Percentiles rank a stretch among this genome's conserved stretches.
These are phyloP conservation scores for Clistopyga incitator DNA, from an alignment of 2,888 invertebrate species.

Conservation along the genomic window DNA sequence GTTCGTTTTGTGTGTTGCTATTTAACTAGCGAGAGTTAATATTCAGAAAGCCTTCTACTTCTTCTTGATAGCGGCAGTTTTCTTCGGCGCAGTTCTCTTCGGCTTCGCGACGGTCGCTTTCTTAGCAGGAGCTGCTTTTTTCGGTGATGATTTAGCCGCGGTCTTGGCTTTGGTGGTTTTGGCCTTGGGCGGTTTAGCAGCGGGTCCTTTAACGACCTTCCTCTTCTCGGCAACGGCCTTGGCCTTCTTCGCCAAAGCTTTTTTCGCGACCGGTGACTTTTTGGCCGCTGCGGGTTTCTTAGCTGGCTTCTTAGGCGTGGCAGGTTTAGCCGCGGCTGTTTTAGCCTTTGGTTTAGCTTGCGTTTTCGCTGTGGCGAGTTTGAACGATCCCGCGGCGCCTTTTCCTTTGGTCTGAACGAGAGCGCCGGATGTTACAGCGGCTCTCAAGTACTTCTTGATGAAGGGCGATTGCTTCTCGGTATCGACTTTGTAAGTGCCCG, in stretches of 20 bases:
- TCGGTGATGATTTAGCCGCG: slow-evolving; percentile 44
- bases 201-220: slow-evolving; percentile 57
- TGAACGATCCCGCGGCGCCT: slow-evolving; percentile 85
- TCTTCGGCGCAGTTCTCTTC: slow-evolving; percentile 24
- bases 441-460: slow-evolving; percentile 87
- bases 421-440: slow-evolving; percentile 85
- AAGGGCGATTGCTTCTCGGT: slow-evolving; percentile 86
- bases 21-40: slow-evolving; percentile 11
- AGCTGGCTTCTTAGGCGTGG: slow-evolving; percentile 64
- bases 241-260: slow-evolving; percentile 46
- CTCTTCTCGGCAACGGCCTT: slow-evolving; percentile 29
- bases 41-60: slow-evolving; percentile 44
- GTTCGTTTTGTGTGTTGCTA: slow-evolving; percentile 39
- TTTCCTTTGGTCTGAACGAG: slow-evolving; percentile 86
- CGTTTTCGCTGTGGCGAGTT: slow-evolving; percentile 80
- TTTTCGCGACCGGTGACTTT: slow-evolving; percentile 59
- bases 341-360: background rate
- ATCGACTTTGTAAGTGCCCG: slow-evolving; percentile 87
- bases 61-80: slow-evolving; percentile 28
- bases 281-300: slow-evolving; percentile 66
- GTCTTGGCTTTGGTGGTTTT: slow-evolving; percentile 61
- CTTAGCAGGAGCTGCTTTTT: slow-evolving; percentile 44
- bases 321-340: slow-evolving; percentile 62
- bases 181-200: slow-evolving; percentile 66
- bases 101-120: slow-evolving; percentile 27